Conservation (phyloP, 2,888 invertebrate genomes). For the Mystacides longicornis region DNA sequence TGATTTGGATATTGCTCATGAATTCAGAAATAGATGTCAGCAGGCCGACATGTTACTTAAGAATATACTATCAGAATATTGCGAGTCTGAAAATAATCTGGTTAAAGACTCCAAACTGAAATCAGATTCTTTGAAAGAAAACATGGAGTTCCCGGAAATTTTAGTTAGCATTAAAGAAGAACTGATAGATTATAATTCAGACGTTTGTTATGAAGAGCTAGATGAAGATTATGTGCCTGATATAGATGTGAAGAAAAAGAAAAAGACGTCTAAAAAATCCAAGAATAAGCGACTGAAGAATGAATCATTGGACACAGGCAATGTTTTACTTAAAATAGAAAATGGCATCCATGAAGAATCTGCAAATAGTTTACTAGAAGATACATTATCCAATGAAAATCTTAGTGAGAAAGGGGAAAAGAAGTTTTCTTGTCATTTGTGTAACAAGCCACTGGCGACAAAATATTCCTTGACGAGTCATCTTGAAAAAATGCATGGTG, state of each 20-base stretch:
- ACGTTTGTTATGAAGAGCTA: too few species aligned
- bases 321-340: neutral
- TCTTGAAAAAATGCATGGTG: neutral
- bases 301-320: neutral
- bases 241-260: too few species aligned
- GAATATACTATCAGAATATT: neutral
- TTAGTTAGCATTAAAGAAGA: too few species aligned
- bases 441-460: neutral
- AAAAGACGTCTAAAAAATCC: too few species aligned
- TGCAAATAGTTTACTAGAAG: too few species aligned
- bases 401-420: neutral
- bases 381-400: neutral
- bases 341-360: neutral
- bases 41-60: neutral
- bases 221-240: too few species aligned
- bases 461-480: neutral
- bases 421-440: neutral
- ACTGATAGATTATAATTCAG: too few species aligned
- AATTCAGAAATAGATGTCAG: conserved; percentile 4
- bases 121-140: too few species aligned
- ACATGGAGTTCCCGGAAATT: too few species aligned
- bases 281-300: too few species aligned
- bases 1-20: neutral
- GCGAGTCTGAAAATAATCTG: too few species aligned
- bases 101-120: too few species aligned